Conservation (phyloP, 2,113 vertebrate species). For the Bujurquina vittata region DNA sequence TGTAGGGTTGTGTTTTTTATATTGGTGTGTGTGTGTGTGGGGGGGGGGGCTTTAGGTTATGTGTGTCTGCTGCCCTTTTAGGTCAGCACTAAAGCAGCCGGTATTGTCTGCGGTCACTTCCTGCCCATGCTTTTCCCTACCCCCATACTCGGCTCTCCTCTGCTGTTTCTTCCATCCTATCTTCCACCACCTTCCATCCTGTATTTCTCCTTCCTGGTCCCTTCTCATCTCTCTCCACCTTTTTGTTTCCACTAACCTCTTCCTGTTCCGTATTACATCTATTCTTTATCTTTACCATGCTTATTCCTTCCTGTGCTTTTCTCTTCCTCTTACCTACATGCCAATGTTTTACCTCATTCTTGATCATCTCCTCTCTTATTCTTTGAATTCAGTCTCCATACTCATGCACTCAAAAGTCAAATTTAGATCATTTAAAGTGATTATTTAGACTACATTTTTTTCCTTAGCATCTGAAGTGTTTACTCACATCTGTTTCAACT, state of each 20-base stretch:
- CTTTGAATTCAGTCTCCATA: neutral
- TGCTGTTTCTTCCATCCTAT: neutral
- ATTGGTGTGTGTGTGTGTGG: neutral
- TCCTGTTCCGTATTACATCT: neutral
- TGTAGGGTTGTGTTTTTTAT: too few relatives aligned
- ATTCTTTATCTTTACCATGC: neutral
- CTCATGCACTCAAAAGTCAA: neutral
- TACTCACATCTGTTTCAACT: neutral
- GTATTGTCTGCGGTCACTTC: constrained; percentile 29
- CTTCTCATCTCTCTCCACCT: neutral
- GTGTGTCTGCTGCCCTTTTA: constrained; percentile 12
- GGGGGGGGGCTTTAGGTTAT: constrained; percentile 44
- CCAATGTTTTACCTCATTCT: neutral
- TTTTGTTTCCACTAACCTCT: neutral
- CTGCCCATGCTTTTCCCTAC: neutral
- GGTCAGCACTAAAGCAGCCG: constrained; percentile 1
- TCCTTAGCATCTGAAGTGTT: neutral
- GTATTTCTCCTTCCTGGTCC: neutral
- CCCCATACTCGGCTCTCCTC: neutral
- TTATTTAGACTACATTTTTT: neutral
- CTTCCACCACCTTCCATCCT: neutral
- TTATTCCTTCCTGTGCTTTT: neutral
- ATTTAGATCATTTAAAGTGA: neutral
- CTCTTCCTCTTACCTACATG: neutral
- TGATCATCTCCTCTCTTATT: neutral